Conservation (phyloP, 1,140 invertebrate species). For the Nomia melanderi region DNA sequence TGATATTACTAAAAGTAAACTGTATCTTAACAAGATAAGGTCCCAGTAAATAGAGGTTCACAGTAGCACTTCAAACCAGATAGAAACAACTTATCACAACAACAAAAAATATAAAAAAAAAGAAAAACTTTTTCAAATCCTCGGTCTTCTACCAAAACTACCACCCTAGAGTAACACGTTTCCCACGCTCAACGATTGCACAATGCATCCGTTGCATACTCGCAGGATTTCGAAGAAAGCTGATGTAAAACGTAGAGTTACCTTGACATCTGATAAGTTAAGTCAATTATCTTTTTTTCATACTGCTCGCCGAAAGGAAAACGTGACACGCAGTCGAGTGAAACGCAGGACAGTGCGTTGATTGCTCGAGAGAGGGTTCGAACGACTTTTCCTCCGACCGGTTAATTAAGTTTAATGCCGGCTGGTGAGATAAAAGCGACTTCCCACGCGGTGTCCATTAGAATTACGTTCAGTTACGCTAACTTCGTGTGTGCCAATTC, state of each 20-base stretch:
- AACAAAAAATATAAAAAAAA: no score
- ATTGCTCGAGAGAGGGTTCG: slow-evolving; percentile 29
- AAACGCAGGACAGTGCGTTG: neutral
- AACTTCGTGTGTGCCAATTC: slow-evolving; percentile 43
- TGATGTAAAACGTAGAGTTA: neutral
- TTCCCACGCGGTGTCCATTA: slow-evolving; percentile 57
- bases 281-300: neutral
- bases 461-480: slow-evolving; percentile 50
- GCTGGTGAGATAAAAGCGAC: slow-evolving; percentile 23
- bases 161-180: neutral
- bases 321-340: neutral
- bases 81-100: neutral
- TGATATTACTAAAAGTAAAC: no score
- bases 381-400: slow-evolving; percentile 55
- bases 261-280: slow-evolving; percentile 57
- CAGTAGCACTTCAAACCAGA: neutral
- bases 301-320: slow-evolving; percentile 10
- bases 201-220: neutral
- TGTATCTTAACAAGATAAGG: no score
- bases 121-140: no score
- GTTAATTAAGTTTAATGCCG: slow-evolving; percentile 52
- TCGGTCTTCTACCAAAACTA: neutral
- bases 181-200: neutral
- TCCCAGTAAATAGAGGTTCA: no score
- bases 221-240: neutral